phyloP scores from a whole-genome alignment of 2,113 vertebrate species.

The Saiga tatarica region DNA sequence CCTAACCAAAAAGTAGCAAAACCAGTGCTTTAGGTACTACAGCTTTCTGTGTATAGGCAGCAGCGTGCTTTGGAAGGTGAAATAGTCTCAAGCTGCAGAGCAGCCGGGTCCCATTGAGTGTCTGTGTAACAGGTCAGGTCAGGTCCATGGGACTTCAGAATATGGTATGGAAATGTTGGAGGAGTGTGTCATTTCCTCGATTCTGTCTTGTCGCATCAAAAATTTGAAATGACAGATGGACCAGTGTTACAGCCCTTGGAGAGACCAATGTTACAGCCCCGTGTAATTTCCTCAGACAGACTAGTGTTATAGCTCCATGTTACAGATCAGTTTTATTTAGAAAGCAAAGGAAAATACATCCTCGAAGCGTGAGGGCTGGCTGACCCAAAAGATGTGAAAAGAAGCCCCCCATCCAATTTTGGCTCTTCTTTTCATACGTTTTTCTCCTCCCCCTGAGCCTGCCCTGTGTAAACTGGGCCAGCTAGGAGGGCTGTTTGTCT shows the following conservation, averaged over 20 bases:
- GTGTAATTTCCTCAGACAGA: not conserved
- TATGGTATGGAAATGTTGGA: not conserved
- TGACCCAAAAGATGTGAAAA: not conserved
- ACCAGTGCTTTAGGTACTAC: not conserved
- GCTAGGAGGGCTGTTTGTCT: not conserved
- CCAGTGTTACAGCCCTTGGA: not conserved
- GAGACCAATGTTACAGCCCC: not conserved
- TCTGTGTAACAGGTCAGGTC: not conserved
- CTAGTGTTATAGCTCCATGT: not conserved
- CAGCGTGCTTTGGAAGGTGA: not conserved
- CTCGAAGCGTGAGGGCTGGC: not conserved
- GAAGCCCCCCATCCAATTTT: not conserved
- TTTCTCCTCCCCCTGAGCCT: not conserved
- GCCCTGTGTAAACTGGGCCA: not conserved
- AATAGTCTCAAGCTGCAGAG: not conserved
- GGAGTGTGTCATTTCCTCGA: not conserved
- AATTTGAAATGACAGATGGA: not conserved
- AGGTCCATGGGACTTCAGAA: not conserved
- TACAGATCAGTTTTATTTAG: not conserved
- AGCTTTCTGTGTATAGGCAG: not conserved
- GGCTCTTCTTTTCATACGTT: not conserved
- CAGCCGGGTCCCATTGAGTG: not conserved
- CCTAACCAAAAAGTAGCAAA: not conserved
- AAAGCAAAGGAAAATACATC: not conserved
- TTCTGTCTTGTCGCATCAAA: not conserved